Percentiles rank a stretch among this genome's conserved stretches.
Evolutionary conservation across 2,797 vertebrate species (phyloP).

Genomic region (Brachymystax lenok): DNA sequence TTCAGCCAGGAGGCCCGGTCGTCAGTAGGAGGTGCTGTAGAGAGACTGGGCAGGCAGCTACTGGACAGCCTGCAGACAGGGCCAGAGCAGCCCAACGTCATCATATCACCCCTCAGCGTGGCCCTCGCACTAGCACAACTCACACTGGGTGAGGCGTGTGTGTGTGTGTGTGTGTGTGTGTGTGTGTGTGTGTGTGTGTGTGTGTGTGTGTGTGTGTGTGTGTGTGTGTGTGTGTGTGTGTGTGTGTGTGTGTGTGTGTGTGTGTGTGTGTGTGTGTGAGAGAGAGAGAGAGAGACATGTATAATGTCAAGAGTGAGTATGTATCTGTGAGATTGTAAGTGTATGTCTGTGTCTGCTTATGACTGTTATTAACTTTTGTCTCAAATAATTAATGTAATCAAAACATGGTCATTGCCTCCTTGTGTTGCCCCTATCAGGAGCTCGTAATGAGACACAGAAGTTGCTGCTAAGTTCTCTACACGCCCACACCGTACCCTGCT

Average conservation of each 20-base stretch:
- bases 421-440: constrained; percentile 72
- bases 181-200: neutral
- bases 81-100: constrained; percentile 74
- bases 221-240: neutral
- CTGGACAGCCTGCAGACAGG: constrained; percentile 75
- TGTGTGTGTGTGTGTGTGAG: neutral
- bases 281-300: neutral
- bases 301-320: neutral
- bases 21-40: constrained; percentile 76
- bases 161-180: neutral
- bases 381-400: too few relatives aligned
- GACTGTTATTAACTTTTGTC: too few relatives aligned
- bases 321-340: constrained; percentile 1
- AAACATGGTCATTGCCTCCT: too few relatives aligned
- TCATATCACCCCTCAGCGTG: constrained; percentile 88
- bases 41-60: constrained; percentile 79
- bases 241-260: neutral
- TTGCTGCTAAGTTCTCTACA: constrained; percentile 78
- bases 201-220: neutral
- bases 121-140: constrained; percentile 85
- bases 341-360: neutral
- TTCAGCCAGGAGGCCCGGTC: constrained; percentile 63
- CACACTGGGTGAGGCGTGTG: constrained; percentile 78
- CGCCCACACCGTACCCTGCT: constrained; percentile 68
- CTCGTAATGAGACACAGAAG: constrained; percentile 80